Percentiles rank a stretch among this genome's conserved stretches.
Evolutionary conservation across 1,140 invertebrate species (phyloP).

Genomic region (Drosophila mayri): DNA sequence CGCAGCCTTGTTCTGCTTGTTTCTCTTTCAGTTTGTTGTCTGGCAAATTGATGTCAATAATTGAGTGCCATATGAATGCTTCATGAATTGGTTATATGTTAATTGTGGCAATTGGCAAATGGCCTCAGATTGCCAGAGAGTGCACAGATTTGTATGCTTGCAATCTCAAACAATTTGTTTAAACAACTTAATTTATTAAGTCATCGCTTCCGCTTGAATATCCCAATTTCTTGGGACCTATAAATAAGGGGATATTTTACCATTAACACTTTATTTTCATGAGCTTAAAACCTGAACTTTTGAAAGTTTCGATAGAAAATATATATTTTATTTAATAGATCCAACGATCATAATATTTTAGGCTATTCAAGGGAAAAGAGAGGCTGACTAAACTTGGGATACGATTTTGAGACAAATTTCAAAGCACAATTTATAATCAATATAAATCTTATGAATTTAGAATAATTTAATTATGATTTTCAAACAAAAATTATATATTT

Average conservation of each 20-base stretch:
- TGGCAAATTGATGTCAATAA: slow-evolving; percentile 57
- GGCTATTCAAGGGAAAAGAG: too few species aligned
- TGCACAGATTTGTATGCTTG: slow-evolving; percentile 19
- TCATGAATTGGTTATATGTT: slow-evolving; percentile 37
- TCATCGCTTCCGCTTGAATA: too few species aligned
- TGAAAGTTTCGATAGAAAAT: too few species aligned
- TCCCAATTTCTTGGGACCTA: background rate
- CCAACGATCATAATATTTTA: too few species aligned
- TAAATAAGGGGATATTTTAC: too few species aligned
- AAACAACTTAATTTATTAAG: background rate
- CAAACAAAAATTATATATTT: background rate
- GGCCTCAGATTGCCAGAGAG: slow-evolving; percentile 17
- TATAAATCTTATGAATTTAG: background rate
- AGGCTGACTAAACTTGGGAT: too few species aligned
- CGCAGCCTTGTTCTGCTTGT: slow-evolving; percentile 25
- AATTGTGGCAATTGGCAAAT: slow-evolving; percentile 46
- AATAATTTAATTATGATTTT: background rate
- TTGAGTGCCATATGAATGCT: slow-evolving; percentile 38
- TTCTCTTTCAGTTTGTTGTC: slow-evolving; percentile 31
- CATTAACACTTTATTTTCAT: background rate
- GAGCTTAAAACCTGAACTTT: background rate
- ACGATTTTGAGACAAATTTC: too few species aligned
- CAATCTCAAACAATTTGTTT: slow-evolving; percentile 9
- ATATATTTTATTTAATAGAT: too few species aligned
- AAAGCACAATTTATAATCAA: too few species aligned